Percentiles rank a stretch among this genome's conserved stretches.
These are phyloP conservation scores for Notodonta dromedarius DNA, from an alignment of 2,888 invertebrate genomes.

Conservation along the genomic window DNA sequence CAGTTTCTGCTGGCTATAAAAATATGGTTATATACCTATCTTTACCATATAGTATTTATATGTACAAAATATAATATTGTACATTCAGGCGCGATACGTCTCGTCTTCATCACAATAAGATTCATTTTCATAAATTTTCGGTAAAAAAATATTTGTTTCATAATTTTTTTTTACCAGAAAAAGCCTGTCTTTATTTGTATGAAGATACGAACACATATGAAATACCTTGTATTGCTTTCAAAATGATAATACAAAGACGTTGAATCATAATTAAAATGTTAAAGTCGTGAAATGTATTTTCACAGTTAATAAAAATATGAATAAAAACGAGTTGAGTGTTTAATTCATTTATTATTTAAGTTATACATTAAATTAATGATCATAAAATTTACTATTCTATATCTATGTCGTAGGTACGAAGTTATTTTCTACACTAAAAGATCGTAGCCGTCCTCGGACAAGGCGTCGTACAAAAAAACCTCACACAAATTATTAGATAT, in stretches of 20 bases:
- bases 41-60: conserved; percentile 6
- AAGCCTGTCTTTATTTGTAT: conserved; percentile 5
- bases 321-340: conserved; percentile 41
- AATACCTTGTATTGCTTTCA: conserved; percentile 12
- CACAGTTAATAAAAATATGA: conserved; percentile 75
- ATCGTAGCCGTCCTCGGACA: too few species aligned
- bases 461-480: too few species aligned
- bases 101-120: background rate
- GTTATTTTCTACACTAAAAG: too few species aligned
- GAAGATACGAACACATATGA: conserved; percentile 6
- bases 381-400: too few species aligned
- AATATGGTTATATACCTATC: background rate
- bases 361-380: background rate
- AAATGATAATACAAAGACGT: conserved; percentile 32
- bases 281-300: conserved; percentile 66
- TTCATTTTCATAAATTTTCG: conserved; percentile 3
- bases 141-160: conserved; percentile 6
- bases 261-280: conserved; percentile 59
- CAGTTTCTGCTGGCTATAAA: background rate
- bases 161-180: background rate
- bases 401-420: too few species aligned
- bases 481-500: background rate
- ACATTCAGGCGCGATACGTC: background rate
- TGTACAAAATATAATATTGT: conserved; percentile 9
- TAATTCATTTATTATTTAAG: background rate